Evolutionary conservation across 2,888 invertebrate genomes (phyloP).

Genomic region (Pemphredon lugubris): DNA sequence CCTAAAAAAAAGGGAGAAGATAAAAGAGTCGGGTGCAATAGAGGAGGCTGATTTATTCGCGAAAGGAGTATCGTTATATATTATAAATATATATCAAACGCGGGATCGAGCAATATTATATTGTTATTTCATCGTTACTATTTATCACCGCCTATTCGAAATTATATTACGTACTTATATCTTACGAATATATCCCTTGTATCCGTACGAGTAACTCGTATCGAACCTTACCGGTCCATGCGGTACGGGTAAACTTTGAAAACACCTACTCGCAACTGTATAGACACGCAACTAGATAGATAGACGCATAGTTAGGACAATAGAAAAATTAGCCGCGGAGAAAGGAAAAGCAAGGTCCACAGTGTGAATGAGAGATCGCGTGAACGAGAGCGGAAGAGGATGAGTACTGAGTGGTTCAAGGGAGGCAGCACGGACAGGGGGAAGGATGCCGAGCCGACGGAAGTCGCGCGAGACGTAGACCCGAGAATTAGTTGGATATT

Average conservation of each 20-base stretch:
- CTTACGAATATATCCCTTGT: conserved; percentile 29
- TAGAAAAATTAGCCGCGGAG: conserved; percentile 20
- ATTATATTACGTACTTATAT: conserved; percentile 54
- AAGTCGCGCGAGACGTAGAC: conserved; percentile 3
- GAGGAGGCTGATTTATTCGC: conserved; percentile 31
- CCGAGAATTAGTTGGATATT: too few species aligned
- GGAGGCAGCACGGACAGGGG: background rate
- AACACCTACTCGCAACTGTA: conserved; percentile 58
- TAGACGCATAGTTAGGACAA: conserved; percentile 37
- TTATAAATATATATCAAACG: conserved; percentile 44
- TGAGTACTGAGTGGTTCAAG: background rate
- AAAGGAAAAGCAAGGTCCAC: conserved; percentile 26
- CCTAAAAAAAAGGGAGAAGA: conserved; percentile 20
- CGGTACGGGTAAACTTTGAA: conserved; percentile 54
- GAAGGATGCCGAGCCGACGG: background rate
- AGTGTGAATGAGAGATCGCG: conserved; percentile 37
- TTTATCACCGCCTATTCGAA: conserved; percentile 60
- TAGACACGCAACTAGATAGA: conserved; percentile 55
- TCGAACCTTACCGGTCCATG: conserved; percentile 49
- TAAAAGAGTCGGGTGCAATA: conserved; percentile 25
- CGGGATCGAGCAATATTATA: conserved; percentile 65
- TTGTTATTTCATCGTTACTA: conserved; percentile 62
- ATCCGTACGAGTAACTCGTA: conserved; percentile 44
- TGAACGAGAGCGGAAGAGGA: conserved; percentile 41
- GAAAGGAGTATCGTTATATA: conserved; percentile 50